Evolutionary conservation across 2,888 invertebrate species (phyloP).

Genomic region (Ommatoiulus sabulosus): DNA sequence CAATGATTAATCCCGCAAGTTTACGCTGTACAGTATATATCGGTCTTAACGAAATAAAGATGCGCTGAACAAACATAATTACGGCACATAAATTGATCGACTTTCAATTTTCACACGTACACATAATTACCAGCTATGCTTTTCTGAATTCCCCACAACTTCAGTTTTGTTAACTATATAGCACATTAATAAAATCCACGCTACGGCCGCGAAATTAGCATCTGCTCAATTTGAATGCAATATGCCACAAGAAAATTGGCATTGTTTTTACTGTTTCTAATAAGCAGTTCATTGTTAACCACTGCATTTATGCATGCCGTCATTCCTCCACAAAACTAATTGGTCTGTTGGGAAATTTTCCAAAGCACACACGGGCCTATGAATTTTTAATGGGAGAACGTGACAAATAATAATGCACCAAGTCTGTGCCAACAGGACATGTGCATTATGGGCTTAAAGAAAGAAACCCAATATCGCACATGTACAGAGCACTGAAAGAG

Average conservation of each 20-base stretch:
- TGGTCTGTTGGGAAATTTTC: conserved; percentile 1
- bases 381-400: conserved; percentile 8
- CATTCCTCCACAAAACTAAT: conserved; percentile 20
- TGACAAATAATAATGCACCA: conserved; percentile 37
- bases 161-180: no score
- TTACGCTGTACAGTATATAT: no score
- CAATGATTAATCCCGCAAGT: no score
- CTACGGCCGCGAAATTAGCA: not conserved
- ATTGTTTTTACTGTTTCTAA: not conserved
- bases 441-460: not conserved
- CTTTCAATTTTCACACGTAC: no score
- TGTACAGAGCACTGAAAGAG: no score
- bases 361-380: conserved; percentile 1
- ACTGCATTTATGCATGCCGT: not conserved
- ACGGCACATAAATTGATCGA: no score
- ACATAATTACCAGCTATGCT: no score
- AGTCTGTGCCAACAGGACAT: conserved; percentile 21
- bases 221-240: not conserved
- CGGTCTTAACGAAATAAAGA: no score
- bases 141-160: no score
- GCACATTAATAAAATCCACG: no score
- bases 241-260: not conserved
- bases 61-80: no score
- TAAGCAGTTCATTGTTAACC: conserved; percentile 25
- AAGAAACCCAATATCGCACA: conserved; percentile 18